Evolutionary conservation across 2,113 vertebrate genomes (phyloP).

Genomic region (Propithecus coquereli): DNA sequence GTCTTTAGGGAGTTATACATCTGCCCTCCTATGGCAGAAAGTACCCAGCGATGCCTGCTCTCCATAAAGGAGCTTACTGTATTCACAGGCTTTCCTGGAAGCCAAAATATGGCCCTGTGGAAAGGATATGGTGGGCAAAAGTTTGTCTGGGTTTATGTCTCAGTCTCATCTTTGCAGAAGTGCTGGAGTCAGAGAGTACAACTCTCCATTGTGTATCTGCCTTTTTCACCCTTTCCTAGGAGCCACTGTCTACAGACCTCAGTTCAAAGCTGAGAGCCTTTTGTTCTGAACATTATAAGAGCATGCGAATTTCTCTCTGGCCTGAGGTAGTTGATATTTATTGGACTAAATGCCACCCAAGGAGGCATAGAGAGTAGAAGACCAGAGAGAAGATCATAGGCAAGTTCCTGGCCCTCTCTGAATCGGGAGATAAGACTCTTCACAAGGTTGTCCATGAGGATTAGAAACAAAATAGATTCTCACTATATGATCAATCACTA

Average conservation of each 20-base stretch:
- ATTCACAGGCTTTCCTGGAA: neutral
- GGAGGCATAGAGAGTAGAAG: neutral
- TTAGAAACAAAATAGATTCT: neutral
- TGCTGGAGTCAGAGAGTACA: neutral
- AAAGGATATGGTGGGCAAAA: neutral
- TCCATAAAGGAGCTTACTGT: neutral
- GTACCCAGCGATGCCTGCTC: neutral
- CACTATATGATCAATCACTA: neutral
- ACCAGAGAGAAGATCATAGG: neutral
- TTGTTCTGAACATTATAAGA: neutral
- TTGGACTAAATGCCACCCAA: neutral
- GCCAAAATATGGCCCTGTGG: neutral
- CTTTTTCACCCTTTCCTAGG: neutral
- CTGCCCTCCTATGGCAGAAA: neutral
- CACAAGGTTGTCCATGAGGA: neutral
- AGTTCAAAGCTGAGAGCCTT: neutral
- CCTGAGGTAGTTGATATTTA: neutral
- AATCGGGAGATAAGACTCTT: neutral
- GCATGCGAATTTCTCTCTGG: neutral
- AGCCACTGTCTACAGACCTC: neutral
- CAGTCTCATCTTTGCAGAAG: neutral
- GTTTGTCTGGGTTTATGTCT: neutral
- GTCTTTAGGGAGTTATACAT: neutral
- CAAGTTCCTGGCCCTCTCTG: neutral
- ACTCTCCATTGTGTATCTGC: neutral